Percentiles rank a stretch among this genome's conserved stretches.
Evolutionary conservation across 2,113 vertebrate genomes (phyloP).

Genomic region (Oreochromis niloticus): DNA sequence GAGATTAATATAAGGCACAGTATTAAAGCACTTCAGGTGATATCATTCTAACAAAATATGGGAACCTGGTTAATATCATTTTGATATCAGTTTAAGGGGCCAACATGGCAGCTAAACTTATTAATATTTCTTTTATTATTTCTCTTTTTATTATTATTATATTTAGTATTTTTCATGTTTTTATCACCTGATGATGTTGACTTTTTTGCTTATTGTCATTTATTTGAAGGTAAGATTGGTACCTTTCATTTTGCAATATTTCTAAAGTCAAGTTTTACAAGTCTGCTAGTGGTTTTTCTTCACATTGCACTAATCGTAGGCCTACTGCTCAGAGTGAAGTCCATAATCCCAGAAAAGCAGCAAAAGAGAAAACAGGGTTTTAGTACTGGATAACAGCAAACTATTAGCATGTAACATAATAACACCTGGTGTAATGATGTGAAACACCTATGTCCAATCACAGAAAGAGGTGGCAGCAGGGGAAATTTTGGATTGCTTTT

Average conservation of each 20-base stretch:
- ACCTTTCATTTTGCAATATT: neutral
- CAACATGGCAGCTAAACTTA: neutral
- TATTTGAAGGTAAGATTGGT: neutral
- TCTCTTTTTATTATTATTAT: neutral
- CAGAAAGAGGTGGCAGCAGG: neutral
- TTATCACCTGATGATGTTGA: neutral
- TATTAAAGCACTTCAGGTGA: too few relatives aligned
- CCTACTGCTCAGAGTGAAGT: neutral
- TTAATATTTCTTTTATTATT: neutral
- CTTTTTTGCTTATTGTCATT: neutral
- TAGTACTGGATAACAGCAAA: neutral
- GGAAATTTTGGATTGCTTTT: neutral
- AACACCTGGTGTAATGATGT: neutral
- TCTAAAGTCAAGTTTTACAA: neutral
- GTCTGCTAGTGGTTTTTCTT: neutral
- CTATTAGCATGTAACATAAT: neutral
- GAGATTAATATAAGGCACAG: too few relatives aligned
- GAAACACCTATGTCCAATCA: neutral
- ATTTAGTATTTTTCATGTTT: neutral
- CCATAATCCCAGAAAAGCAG: neutral
- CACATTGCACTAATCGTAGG: neutral
- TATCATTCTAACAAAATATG: neutral
- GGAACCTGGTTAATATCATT: neutral
- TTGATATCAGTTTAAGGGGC: neutral
- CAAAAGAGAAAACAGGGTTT: neutral